Conservation (phyloP, 2,888 invertebrate species). For the Mayetiola destructor region DNA sequence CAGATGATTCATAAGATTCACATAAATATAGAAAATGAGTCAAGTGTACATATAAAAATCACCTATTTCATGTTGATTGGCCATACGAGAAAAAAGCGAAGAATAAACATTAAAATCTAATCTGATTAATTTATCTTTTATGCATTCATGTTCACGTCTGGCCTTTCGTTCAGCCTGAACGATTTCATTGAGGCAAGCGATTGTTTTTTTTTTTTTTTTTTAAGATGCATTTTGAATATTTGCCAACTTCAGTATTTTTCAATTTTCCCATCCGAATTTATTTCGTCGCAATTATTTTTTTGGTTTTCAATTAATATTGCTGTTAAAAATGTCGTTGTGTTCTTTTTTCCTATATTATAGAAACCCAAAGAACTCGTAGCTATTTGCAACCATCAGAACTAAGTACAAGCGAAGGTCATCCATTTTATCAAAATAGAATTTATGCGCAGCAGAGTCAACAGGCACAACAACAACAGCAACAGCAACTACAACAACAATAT, state of each 20-base stretch:
- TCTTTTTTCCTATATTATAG: not conserved
- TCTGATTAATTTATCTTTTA: not conserved
- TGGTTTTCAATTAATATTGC: conserved; percentile 11
- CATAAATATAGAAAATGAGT: conserved; percentile 9
- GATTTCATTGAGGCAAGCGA: not conserved
- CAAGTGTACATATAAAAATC: conserved; percentile 2
- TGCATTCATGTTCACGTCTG: not conserved
- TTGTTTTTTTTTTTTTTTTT: too few species aligned
- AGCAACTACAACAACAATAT: not conserved
- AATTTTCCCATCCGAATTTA: too few species aligned
- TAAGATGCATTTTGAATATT: not conserved
- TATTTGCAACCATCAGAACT: conserved; percentile 9
- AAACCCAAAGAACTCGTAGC: not conserved
- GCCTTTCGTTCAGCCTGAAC: not conserved
- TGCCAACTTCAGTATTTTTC: not conserved
- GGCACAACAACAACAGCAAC: not conserved
- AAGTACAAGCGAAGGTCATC: not conserved
- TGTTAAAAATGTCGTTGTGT: conserved; percentile 17
- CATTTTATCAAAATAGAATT: not conserved
- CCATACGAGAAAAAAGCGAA: too few species aligned
- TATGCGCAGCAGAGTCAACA: conserved; percentile 1
- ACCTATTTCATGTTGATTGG: conserved; percentile 3
- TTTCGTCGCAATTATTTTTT: not conserved
- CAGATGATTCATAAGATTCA: not conserved
- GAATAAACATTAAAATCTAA: not conserved